phyloP scores from a whole-genome alignment of 2,797 vertebrate species.

The Galago senegalensis region DNA sequence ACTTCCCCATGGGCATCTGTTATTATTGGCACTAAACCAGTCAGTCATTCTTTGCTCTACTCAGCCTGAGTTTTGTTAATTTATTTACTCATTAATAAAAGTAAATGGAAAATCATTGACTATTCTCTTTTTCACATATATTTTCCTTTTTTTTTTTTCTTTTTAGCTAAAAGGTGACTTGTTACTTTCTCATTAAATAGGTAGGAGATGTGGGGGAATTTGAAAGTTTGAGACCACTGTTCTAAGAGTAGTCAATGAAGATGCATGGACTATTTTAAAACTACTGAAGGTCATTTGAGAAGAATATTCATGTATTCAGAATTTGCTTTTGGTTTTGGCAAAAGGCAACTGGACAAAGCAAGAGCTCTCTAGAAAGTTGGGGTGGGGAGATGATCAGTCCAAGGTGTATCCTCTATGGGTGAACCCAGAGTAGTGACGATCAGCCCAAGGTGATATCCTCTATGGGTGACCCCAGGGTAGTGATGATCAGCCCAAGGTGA shows the following conservation, averaged over 20 bases:
- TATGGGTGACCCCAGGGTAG: too few relatives aligned
- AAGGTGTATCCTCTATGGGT: too few relatives aligned
- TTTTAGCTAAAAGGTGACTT: not conserved
- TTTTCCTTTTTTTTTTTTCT: not conserved
- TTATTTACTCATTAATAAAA: not conserved
- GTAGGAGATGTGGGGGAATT: not conserved
- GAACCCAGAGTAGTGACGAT: not conserved
- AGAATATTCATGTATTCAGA: not conserved
- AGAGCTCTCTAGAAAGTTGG: not conserved
- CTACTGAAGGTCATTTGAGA: not conserved
- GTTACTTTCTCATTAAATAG: not conserved
- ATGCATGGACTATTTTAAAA: not conserved
- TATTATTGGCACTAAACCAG: not conserved
- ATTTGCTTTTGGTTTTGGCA: constrained; percentile 10
- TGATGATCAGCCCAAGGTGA: not conserved
- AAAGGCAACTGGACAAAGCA: not conserved
- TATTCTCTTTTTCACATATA: not conserved
- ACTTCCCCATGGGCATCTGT: not conserved
- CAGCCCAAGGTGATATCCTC: too few relatives aligned
- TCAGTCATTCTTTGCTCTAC: not conserved
- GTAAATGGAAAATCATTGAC: not conserved
- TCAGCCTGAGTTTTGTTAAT: not conserved
- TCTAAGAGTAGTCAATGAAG: not conserved
- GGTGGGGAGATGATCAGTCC: not conserved
- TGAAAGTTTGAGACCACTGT: not conserved